Evolutionary conservation across 1,140 invertebrate genomes (phyloP).

Genomic region (Epicauta chinensis): DNA sequence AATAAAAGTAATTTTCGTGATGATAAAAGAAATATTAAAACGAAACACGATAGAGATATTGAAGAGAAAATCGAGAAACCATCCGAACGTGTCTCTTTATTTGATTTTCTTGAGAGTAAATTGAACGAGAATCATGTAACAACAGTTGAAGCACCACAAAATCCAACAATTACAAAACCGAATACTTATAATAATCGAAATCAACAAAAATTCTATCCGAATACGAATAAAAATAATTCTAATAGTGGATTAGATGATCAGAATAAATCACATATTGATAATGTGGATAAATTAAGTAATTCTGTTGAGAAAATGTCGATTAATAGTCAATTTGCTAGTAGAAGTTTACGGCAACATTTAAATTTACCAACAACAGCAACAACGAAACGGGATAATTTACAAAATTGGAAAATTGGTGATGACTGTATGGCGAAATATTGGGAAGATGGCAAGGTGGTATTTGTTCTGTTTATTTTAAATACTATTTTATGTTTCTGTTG

Average conservation of each 20-base stretch:
- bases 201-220: constrained; percentile 12
- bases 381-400: constrained; percentile 37
- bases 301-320: constrained; percentile 29
- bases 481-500: constrained; percentile 6
- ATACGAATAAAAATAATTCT: constrained; percentile 8
- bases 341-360: constrained; percentile 35
- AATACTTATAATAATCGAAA: constrained; percentile 8
- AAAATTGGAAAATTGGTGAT: constrained; percentile 70
- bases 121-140: constrained; percentile 50
- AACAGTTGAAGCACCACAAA: too few relatives aligned
- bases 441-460: constrained; percentile 76
- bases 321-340: constrained; percentile 34
- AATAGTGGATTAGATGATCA: background rate
- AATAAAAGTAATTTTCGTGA: constrained; percentile 14
- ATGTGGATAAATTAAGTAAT: constrained; percentile 16
- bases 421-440: constrained; percentile 84
- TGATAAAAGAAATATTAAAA: constrained; percentile 45
- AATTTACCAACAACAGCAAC: constrained; percentile 25
- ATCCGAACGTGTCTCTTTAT: constrained; percentile 75
- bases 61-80: constrained; percentile 60
- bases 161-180: constrained; percentile 5
- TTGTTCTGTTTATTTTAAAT: constrained; percentile 32
- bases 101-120: constrained; percentile 82
- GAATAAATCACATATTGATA: constrained; percentile 14
- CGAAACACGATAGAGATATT: constrained; percentile 49